phyloP scores from a whole-genome alignment of 2,888 invertebrate species.

The Lepidochitona cinerea region DNA sequence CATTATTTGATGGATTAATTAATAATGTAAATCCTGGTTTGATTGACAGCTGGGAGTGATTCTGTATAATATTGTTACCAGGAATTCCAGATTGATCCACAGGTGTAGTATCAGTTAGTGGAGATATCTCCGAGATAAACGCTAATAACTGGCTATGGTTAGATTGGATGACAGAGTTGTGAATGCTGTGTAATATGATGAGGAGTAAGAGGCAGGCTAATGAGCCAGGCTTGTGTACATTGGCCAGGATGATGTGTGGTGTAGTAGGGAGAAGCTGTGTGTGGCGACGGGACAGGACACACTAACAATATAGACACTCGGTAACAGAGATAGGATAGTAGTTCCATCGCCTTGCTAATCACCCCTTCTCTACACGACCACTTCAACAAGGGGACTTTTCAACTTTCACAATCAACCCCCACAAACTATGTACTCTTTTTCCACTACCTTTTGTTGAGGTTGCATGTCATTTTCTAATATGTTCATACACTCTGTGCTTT shows the following conservation, averaged over 20 bases:
- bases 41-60: too few species aligned
- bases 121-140: too few species aligned
- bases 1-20: too few species aligned
- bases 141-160: too few species aligned
- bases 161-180: too few species aligned
- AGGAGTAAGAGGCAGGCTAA: too few species aligned
- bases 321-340: not conserved
- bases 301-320: not conserved
- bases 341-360: not conserved
- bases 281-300: not conserved
- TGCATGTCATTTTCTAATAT: not conserved
- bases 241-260: not conserved
- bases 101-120: too few species aligned
- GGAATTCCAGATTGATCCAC: too few species aligned
- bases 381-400: not conserved
- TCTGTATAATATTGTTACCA: too few species aligned
- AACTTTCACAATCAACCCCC: not conserved
- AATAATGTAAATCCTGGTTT: too few species aligned
- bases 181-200: too few species aligned
- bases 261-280: not conserved
- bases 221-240: too few species aligned
- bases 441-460: not conserved
- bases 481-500: not conserved
- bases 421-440: not conserved
- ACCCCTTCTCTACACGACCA: not conserved